A percentile compares a stretch with the other conserved stretches of the same genome.
Conservation (phyloP, 2,888 invertebrate species). For the Eilema caniola region DNA sequence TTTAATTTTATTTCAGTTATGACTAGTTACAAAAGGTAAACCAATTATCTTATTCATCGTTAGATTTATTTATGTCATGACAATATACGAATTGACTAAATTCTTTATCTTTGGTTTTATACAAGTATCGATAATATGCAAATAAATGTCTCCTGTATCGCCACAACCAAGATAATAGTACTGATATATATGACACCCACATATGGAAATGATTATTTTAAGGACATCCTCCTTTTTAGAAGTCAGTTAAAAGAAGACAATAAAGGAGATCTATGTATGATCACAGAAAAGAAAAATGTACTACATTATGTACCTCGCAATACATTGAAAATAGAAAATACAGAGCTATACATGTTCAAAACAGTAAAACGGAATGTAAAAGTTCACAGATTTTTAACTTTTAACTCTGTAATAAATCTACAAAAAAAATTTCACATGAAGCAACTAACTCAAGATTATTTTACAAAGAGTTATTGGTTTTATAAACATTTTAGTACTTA, state of each 20-base stretch:
- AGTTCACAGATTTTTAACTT: background rate
- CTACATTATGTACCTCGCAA: background rate
- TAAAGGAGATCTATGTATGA: background rate
- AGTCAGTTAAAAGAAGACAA: too few species aligned
- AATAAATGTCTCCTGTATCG: constrained; percentile 6
- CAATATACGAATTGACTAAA: background rate
- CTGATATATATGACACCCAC: background rate
- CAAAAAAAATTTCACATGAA: background rate
- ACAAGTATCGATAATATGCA: background rate
- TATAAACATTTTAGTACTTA: background rate
- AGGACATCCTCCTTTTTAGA: too few species aligned
- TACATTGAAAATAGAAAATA: background rate
- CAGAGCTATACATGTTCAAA: background rate
- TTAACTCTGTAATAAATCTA: background rate
- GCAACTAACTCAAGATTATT: too few species aligned
- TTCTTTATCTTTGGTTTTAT: background rate
- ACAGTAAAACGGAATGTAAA: background rate
- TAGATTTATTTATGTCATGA: background rate
- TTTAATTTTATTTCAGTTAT: background rate
- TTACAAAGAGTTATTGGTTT: background rate
- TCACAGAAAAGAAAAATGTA: background rate
- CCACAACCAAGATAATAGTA: background rate
- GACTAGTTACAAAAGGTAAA: background rate
- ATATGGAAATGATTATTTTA: background rate
- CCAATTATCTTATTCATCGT: background rate